phyloP scores from a whole-genome alignment of 2,797 vertebrate genomes.

The Percopsis omiscomaycus region DNA sequence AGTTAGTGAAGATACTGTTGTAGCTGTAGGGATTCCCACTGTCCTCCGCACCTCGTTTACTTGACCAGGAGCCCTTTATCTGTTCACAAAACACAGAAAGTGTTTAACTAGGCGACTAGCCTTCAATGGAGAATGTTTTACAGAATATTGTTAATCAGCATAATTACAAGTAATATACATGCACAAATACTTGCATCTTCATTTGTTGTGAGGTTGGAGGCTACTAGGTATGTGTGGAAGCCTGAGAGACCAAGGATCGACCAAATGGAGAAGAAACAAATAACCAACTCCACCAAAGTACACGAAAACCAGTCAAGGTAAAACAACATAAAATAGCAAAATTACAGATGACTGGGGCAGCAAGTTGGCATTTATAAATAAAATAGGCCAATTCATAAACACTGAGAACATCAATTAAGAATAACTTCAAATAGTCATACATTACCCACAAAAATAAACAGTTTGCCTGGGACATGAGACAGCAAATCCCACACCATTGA shows the following conservation, averaged over 20 bases:
- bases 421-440: too few relatives aligned
- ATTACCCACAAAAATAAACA: too few relatives aligned
- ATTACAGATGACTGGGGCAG: too few relatives aligned
- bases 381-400: too few relatives aligned
- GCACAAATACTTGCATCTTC: constrained; percentile 88
- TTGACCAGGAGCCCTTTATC: constrained; percentile 97
- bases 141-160: background rate
- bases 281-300: constrained; percentile 91
- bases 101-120: background rate
- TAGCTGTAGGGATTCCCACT: constrained; percentile 94
- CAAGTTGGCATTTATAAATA: too few relatives aligned
- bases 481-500: constrained; percentile 34
- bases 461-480: constrained; percentile 26
- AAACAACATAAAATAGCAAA: too few relatives aligned
- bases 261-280: constrained; percentile 98
- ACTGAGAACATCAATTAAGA: too few relatives aligned
- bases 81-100: constrained; percentile 51
- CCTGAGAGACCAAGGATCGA: constrained; percentile 97
- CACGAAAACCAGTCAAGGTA: constrained; percentile 2
- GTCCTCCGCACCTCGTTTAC: constrained; percentile 85
- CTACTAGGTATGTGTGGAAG: constrained; percentile 97
- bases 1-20: constrained; percentile 91
- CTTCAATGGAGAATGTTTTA: background rate
- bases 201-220: constrained; percentile 96
- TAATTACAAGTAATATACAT: background rate